These are phyloP conservation scores for Falcunculus frontatus DNA, from an alignment of 2,113 vertebrate genomes.

Conservation along the genomic window DNA sequence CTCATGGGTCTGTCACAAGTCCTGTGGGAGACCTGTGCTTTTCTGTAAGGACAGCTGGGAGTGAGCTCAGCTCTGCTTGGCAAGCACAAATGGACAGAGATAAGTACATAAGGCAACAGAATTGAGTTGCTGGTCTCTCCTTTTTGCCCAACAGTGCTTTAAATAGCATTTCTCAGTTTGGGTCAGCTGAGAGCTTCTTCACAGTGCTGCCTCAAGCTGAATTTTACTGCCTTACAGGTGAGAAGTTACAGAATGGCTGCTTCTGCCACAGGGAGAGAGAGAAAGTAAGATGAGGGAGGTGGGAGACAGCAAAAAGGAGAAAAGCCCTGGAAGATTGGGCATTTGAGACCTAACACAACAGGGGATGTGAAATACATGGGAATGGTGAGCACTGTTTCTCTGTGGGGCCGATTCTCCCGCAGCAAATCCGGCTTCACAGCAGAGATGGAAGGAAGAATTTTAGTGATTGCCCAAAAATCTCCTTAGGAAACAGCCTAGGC, in stretches of 20 bases:
- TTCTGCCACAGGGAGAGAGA: neutral
- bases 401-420: rapidly evolving
- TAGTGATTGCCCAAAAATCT: neutral
- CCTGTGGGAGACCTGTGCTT: neutral
- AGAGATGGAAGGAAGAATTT: neutral
- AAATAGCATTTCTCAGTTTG: neutral
- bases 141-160: neutral
- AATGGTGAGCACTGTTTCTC: neutral
- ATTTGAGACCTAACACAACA: neutral
- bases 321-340: neutral
- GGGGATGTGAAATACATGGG: neutral
- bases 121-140: rapidly evolving
- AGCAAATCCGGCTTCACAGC: rapidly evolving
- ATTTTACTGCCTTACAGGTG: neutral
- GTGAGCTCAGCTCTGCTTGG: neutral
- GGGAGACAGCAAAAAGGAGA: neutral
- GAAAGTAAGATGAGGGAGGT: neutral
- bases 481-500: neutral
- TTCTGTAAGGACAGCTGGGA: neutral
- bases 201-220: neutral
- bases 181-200: neutral
- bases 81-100: neutral
- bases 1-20: neutral
- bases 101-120: neutral
- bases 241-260: neutral